Evolutionary conservation across 1,140 invertebrate genomes (phyloP).

Genomic region (Nylanderia fulva): DNA sequence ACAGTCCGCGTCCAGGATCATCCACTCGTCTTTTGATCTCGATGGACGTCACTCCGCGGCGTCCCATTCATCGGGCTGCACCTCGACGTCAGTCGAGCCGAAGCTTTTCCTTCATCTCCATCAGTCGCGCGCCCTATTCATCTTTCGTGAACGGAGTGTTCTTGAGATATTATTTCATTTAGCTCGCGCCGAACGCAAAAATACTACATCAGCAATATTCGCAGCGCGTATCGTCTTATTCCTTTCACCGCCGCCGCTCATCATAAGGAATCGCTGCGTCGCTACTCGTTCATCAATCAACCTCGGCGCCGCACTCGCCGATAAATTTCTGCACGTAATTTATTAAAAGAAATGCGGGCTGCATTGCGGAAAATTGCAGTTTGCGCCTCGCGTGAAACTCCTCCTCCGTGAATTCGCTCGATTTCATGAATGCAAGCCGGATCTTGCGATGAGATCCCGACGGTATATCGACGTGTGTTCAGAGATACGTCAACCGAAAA

Average conservation of each 20-base stretch:
- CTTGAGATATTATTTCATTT: conserved; percentile 59
- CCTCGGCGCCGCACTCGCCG: conserved; percentile 19
- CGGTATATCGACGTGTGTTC: conserved; percentile 32
- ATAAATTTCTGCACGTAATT: conserved; percentile 59
- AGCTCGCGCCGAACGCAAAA: not conserved
- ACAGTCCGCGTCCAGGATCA: conserved; percentile 61
- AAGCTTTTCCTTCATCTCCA: conserved; percentile 69
- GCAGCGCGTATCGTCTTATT: not conserved
- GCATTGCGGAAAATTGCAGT: conserved; percentile 31
- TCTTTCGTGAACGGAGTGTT: not conserved
- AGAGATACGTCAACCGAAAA: conserved; percentile 22
- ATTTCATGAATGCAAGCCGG: conserved; percentile 34
- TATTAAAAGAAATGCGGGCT: conserved; percentile 52
- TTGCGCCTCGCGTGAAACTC: conserved; percentile 6
- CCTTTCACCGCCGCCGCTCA: conserved; percentile 16
- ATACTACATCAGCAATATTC: conserved; percentile 4
- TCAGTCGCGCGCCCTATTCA: conserved; percentile 60
- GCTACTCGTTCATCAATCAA: conserved; percentile 41
- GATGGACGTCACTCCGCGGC: conserved; percentile 59
- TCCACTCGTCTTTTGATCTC: conserved; percentile 64
- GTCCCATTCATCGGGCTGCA: conserved; percentile 51
- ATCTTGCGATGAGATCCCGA: not conserved
- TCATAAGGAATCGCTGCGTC: conserved; percentile 13
- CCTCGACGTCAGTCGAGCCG: conserved; percentile 61
- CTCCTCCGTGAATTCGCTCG: not conserved